Evolutionary conservation across 2,797 vertebrate genomes (phyloP), one percentile per base, ranked within the genome.

Genomic region (Cyprinodon diabolis): DNA sequence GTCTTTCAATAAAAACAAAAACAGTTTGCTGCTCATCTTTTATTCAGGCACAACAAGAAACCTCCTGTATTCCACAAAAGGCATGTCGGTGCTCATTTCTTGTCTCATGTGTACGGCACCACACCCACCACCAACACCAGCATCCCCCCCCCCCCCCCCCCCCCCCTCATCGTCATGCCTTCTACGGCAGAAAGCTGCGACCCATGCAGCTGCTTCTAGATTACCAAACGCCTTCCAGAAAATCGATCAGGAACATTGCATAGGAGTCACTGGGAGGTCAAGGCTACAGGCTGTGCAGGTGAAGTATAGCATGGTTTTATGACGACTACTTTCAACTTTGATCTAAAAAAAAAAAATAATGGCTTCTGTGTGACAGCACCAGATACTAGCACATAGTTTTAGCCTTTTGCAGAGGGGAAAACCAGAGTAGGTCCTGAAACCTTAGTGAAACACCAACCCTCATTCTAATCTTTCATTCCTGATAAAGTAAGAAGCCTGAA

Each of bases 401-500:
- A n/a, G 11, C 11, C 6, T 6, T 65, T 43, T 4, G 21, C 43
- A 63, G 25, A 30, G 56, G 35, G 19, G n/a, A 8, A 54, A 54
- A 54, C 8, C 54, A 10, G n/a, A 30, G 30, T 30, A 30, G 30
- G 30, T 45, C 43, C 21, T 45, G 40, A 45, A n/a, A 45, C 12
- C 17, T 3, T n/a, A 63, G 54, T 37, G 55, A 55, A 23, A 40
- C 67, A 71, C 13, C 35, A 60, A 60, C 69, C 66, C 84, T 15
- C 63, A 30, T 30, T 30, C 30, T 30, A 30, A 30, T 30, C 30
- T 30, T 84, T 97, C 91, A 99, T 88, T 99, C 98, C 91, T 97
- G 97, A 92, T 99, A 99, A 71, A 99, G 96, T 77, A 99, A 94
- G 87, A 99, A 99, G 83, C 98, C 98, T 4, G 98, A 99, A 84